These are phyloP conservation scores for Hypercompe scribonia DNA, from an alignment of 2,888 invertebrate genomes.

Conservation along the genomic window DNA sequence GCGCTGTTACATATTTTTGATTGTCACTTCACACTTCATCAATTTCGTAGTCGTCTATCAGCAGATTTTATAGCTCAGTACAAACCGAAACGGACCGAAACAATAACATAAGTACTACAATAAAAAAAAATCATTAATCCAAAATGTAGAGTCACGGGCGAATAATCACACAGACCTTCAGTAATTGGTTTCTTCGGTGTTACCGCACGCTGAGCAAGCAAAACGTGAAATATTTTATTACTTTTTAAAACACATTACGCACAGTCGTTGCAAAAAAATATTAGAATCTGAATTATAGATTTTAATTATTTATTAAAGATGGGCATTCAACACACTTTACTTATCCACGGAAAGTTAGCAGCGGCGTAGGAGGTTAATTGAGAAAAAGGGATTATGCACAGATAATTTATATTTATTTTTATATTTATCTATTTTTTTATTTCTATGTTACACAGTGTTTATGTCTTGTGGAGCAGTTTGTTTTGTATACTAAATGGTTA, in stretches of 20 bases:
- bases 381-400: background rate
- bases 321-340: background rate
- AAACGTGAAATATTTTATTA: conserved; percentile 31
- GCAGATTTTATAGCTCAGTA: background rate
- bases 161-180: conserved; percentile 47
- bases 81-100: background rate
- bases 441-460: too few species aligned
- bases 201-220: conserved; percentile 52
- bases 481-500: too few species aligned
- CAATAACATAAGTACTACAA: conserved; percentile 2
- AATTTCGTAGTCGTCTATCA: too few species aligned
- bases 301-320: background rate
- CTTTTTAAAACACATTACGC: conserved; percentile 26
- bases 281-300: background rate
- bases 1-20: too few species aligned
- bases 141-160: conserved; percentile 41
- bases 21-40: too few species aligned
- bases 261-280: conserved; percentile 5
- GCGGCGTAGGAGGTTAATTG: background rate
- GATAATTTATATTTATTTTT: too few species aligned
- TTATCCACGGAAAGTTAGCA: background rate
- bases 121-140: conserved; percentile 23
- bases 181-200: conserved; percentile 56
- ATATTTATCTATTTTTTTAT: too few species aligned
- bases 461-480: too few species aligned